Evolutionary conservation across 2,113 vertebrate genomes (phyloP).

Genomic region (Boleophthalmus pectinirostris): DNA sequence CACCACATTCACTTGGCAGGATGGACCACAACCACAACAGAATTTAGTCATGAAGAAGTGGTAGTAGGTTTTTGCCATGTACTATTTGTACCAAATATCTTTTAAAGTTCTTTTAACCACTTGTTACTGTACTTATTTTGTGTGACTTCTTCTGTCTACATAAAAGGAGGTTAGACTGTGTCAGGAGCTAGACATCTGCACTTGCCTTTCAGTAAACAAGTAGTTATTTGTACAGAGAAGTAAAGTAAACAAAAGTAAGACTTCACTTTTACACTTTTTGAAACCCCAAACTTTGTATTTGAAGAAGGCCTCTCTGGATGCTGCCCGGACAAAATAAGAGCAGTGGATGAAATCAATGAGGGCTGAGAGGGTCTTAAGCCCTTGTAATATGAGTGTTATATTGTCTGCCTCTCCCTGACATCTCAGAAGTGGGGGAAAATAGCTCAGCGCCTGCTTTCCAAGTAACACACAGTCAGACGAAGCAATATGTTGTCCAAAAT

Average conservation of each 20-base stretch:
- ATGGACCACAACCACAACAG: no score
- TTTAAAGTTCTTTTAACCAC: no score
- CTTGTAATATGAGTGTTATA: slow-evolving; percentile 48
- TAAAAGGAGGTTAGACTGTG: slow-evolving; percentile 27
- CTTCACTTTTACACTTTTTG: slow-evolving; percentile 24
- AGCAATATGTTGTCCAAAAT: slow-evolving; percentile 57
- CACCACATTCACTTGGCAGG: no score
- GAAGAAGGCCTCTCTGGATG: slow-evolving; percentile 18
- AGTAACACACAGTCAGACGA: slow-evolving; percentile 48
- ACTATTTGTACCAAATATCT: no score
- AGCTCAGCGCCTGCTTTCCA: slow-evolving; percentile 39
- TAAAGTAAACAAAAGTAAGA: slow-evolving; percentile 23
- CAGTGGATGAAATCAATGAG: slow-evolving; percentile 55
- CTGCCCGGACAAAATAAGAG: slow-evolving; percentile 35
- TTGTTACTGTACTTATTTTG: slow-evolving; percentile 18
- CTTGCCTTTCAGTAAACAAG: slow-evolving; percentile 21
- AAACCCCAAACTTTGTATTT: slow-evolving; percentile 32
- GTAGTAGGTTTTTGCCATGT: not conserved
- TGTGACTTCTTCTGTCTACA: slow-evolving; percentile 1
- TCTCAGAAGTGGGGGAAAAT: slow-evolving; percentile 42
- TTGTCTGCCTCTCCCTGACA: slow-evolving; percentile 56
- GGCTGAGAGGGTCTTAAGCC: slow-evolving; percentile 49
- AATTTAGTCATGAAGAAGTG: not conserved
- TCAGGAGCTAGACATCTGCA: slow-evolving; percentile 36
- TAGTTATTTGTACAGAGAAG: slow-evolving; percentile 21